Conservation (phyloP, 2,113 vertebrate genomes). For the Lycaon pictus region DNA sequence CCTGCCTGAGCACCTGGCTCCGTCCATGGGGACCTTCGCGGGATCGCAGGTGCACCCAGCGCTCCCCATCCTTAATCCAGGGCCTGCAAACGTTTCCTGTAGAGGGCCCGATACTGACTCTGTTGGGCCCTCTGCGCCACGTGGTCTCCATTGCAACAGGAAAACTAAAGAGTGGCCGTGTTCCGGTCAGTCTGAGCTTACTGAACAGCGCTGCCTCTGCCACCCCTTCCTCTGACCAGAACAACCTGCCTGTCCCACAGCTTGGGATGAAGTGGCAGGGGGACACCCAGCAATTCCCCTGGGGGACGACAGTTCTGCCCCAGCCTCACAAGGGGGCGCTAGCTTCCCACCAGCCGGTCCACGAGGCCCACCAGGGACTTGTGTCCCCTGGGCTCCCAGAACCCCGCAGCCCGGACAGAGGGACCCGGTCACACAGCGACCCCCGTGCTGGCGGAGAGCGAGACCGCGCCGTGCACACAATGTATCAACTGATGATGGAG, state of each 20-base stretch:
- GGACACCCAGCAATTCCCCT: fast-evolving
- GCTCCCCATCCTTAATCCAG: background rate
- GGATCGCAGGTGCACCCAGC: background rate
- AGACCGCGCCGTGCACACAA: slow-evolving; percentile 16
- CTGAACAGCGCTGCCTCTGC: fast-evolving
- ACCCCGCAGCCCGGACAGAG: background rate
- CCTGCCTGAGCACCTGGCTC: background rate
- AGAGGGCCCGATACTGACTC: background rate
- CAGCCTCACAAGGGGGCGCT: background rate
- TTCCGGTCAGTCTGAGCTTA: background rate
- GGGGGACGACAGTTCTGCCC: background rate
- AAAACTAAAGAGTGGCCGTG: fast-evolving
- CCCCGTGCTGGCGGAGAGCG: slow-evolving; percentile 6
- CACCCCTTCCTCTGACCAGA: background rate
- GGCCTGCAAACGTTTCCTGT: background rate
- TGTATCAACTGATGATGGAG: slow-evolving; percentile 77
- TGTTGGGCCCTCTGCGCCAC: background rate
- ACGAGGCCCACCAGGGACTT: too few species aligned
- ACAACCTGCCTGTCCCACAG: background rate
- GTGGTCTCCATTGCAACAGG: fast-evolving
- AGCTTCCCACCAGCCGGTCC: background rate
- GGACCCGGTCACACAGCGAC: background rate
- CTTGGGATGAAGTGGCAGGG: too few species aligned
- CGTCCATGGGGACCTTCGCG: background rate
- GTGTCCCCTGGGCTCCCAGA: background rate